Conservation (phyloP, 2,888 invertebrate genomes). For the Apotomis betuletana region DNA sequence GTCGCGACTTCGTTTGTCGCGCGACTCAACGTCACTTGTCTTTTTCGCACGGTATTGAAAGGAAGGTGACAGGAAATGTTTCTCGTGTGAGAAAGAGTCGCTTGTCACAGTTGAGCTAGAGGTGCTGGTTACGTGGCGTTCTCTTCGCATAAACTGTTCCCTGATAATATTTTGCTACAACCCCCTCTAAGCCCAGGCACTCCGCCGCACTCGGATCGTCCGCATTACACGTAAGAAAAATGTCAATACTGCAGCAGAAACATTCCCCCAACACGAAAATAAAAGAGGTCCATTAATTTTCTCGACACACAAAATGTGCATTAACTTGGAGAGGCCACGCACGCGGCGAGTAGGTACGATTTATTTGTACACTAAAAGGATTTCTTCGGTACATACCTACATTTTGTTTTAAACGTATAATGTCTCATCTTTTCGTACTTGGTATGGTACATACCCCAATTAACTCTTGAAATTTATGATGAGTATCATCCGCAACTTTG, state of each 20-base stretch:
- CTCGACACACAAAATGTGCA: slow-evolving; percentile 35
- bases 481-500: too few relatives aligned
- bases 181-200: slow-evolving; percentile 8
- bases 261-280: slow-evolving; percentile 32
- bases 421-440: neutral
- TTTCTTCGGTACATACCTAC: slow-evolving; percentile 5
- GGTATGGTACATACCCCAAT: neutral
- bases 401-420: slow-evolving; percentile 5
- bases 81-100: too few relatives aligned
- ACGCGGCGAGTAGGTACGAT: slow-evolving; percentile 27
- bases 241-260: slow-evolving; percentile 35
- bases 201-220: neutral
- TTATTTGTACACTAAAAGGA: slow-evolving; percentile 33
- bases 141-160: neutral
- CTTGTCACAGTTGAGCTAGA: too few relatives aligned
- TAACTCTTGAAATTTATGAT: neutral
- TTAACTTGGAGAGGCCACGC: slow-evolving; percentile 29
- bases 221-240: slow-evolving; percentile 17
- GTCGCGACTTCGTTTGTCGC: too few relatives aligned
- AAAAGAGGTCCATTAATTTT: slow-evolving; percentile 37
- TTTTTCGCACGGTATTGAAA: too few relatives aligned
- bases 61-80: too few relatives aligned
- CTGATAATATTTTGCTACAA: slow-evolving; percentile 11
- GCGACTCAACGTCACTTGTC: too few relatives aligned
- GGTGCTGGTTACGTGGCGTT: too few relatives aligned